phyloP scores from a whole-genome alignment of 2,888 invertebrate genomes.

The Acleris laterana region DNA sequence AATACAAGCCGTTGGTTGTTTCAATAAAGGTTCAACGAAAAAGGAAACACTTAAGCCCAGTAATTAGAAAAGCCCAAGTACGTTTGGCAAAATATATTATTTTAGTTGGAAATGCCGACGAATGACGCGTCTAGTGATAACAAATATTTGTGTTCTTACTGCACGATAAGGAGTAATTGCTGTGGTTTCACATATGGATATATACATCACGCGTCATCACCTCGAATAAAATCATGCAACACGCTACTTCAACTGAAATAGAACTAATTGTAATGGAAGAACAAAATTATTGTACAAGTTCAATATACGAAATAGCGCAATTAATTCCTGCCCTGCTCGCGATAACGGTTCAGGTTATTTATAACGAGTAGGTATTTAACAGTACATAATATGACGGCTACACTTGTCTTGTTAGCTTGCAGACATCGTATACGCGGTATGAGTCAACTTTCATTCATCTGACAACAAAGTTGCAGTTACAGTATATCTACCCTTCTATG shows the following conservation, averaged over 20 bases:
- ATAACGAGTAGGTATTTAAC: slow-evolving; percentile 20
- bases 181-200: background rate
- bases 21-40: background rate
- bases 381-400: slow-evolving; percentile 3
- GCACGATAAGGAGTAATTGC: background rate
- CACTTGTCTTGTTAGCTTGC: slow-evolving; percentile 5
- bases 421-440: slow-evolving; percentile 1
- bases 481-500: no score
- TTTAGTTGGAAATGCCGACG: no score
- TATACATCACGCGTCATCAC: no score
- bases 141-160: background rate
- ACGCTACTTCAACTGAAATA: no score
- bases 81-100: no score
- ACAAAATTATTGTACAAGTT: no score
- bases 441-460: slow-evolving; percentile 24
- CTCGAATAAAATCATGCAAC: no score
- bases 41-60: background rate
- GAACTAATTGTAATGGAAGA: no score
- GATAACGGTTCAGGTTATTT: slow-evolving; percentile 33
- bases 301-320: slow-evolving; percentile 16
- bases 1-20: background rate
- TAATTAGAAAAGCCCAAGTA: no score
- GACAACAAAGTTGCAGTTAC: background rate
- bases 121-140: background rate
- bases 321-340: slow-evolving; percentile 15